Percentiles rank a stretch among this genome's conserved stretches.
Conservation (phyloP, 2,797 vertebrate species). For the Perodicticus potto region DNA sequence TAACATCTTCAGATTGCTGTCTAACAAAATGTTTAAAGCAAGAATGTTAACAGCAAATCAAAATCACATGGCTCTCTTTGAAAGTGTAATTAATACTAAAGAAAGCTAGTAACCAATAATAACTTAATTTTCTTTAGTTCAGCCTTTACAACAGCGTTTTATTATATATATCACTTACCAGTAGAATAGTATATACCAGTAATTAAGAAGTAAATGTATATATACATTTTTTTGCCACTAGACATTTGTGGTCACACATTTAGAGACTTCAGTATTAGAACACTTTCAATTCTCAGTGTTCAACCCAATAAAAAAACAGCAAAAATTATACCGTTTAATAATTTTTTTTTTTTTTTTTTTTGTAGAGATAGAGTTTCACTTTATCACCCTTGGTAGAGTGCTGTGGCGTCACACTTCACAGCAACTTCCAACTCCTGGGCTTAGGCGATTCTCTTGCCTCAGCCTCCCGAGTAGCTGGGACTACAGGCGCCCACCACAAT, state of each 20-base stretch:
- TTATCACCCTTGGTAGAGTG: too few relatives aligned
- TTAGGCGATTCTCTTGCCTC: too few relatives aligned
- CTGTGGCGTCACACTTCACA: too few relatives aligned
- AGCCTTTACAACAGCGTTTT: neutral
- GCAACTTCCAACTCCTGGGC: too few relatives aligned
- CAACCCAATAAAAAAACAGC: neutral
- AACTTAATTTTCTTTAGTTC: constrained; percentile 6
- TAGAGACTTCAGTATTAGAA: neutral
- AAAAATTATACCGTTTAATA: neutral
- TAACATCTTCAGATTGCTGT: neutral
- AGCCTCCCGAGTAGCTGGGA: too few relatives aligned
- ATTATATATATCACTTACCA: neutral
- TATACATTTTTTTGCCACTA: neutral
- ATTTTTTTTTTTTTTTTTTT: neutral
- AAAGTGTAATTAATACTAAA: neutral
- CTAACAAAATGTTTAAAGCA: neutral
- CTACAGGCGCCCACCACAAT: too few relatives aligned
- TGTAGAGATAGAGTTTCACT: too few relatives aligned
- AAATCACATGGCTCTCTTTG: neutral
- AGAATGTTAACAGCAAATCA: neutral
- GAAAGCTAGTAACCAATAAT: neutral
- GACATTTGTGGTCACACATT: neutral
- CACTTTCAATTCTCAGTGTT: neutral
- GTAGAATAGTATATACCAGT: neutral
- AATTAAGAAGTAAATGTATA: neutral